Base-by-base conservation (phyloP, 2,888 invertebrate genomes). In the Ceraclea dissimilis region DNA sequence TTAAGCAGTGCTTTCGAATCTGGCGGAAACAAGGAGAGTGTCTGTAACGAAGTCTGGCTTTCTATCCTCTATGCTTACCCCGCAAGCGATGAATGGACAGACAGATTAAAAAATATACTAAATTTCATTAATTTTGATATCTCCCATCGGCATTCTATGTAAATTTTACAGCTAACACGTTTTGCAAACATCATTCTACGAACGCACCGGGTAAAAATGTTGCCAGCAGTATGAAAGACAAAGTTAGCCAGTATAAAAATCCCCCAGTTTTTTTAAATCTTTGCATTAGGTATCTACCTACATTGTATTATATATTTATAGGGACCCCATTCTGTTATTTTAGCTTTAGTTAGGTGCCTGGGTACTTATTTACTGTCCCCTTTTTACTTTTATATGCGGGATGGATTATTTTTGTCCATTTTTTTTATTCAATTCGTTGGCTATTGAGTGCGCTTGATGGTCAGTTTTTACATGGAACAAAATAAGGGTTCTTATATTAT, bases 371-470 rank as follows among this genome's bases (percentile, higher is more conserved):
- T 39, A 8, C 53, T 59, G 59, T 59, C 54, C 51, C 34, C 47
- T 49, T 31, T 44, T n/a, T 39, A 39, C 8, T 39, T 8, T 13
- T 57, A 59, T 60, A 59, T 57, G 52, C 39, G 61, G 58, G 52
- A 55, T 57, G 57, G 59, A 59, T 61, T 61, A 61, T 57, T 59
- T 53, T 34, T 58, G 52, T 58, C 26, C 47, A 54, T 54, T 48
- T 60, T 56, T 58, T 39, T 43, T 39, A 39, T 59, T 52, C 31
- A 46, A 51, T 49, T 59, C 57, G 54, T 55, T 59, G 59, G 57
- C 61, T 52, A 61, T 61, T 54, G 54, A 57, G 44, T 39, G 16
- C 39, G n/a, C 13, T 4, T 43, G 58, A 57, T 55, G 61, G 61
- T 61, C 61, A 61, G 61, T 61, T 61, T 59, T 57, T 47, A 54